Percentiles rank a stretch among this genome's conserved stretches.
Conservation (phyloP, 2,888 invertebrate genomes). For the Orchesellides sinensis region DNA sequence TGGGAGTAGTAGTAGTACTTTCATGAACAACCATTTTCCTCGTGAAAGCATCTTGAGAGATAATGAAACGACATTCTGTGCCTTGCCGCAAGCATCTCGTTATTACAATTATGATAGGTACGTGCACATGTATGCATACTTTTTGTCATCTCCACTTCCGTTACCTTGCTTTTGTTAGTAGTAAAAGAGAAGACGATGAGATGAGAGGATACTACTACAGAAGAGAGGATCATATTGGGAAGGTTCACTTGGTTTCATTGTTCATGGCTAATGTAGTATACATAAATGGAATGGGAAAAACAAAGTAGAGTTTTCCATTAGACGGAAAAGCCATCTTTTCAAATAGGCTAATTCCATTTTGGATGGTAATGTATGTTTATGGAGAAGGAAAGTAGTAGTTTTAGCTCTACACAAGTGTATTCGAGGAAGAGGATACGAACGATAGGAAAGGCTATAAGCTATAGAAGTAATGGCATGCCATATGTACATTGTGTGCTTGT, state of each 20-base stretch:
- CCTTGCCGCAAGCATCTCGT: conserved; percentile 48
- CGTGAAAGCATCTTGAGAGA: conserved; percentile 60
- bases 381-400: conserved; percentile 61
- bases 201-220: conserved; percentile 30
- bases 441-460: neutral
- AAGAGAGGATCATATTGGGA: neutral
- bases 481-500: conserved; percentile 50
- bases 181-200: conserved; percentile 48
- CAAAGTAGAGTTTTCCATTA: conserved; percentile 70
- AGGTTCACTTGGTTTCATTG: conserved; percentile 43
- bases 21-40: conserved; percentile 40
- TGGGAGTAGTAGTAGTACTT: conserved; percentile 14
- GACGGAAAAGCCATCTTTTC: conserved; percentile 67
- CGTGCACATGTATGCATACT: conserved; percentile 23
- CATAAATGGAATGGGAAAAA: conserved; percentile 60
- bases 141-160: conserved; percentile 48
- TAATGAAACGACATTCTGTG: conserved; percentile 55
- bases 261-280: conserved; percentile 58
- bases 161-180: conserved; percentile 36
- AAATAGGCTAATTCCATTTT: conserved; percentile 74
- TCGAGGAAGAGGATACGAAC: conserved; percentile 17
- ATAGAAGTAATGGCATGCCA: conserved; percentile 45
- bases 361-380: conserved; percentile 74
- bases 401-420: neutral
- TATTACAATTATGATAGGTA: conserved; percentile 57